These are phyloP conservation scores for Odontomyia ornata DNA, from an alignment of 2,888 invertebrate species.

Conservation along the genomic window DNA sequence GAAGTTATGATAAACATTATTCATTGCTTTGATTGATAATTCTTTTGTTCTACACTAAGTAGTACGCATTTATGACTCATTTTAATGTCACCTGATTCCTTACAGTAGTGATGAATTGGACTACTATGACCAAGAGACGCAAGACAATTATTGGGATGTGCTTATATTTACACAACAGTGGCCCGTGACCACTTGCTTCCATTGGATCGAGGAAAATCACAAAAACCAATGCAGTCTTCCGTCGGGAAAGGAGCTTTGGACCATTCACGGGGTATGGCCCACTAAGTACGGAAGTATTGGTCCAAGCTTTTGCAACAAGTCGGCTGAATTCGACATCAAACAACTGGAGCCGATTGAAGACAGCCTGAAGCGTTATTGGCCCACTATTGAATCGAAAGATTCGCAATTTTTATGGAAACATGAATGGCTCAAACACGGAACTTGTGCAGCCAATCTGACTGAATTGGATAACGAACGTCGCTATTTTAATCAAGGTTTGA, in stretches of 20 bases:
- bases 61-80: neutral
- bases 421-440: constrained; percentile 86
- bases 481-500: constrained; percentile 74
- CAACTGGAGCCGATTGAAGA: constrained; percentile 69
- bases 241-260: constrained; percentile 71
- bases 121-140: constrained; percentile 42
- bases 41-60: neutral
- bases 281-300: constrained; percentile 73
- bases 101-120: neutral
- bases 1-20: neutral
- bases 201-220: constrained; percentile 72
- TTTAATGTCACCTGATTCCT: neutral
- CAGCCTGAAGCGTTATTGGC: constrained; percentile 73
- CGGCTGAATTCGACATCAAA: constrained; percentile 72
- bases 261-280: constrained; percentile 87
- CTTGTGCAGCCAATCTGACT: constrained; percentile 73
- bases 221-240: constrained; percentile 74
- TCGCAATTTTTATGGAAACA: constrained; percentile 76
- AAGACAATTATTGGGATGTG: constrained; percentile 72
- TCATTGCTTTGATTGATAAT: neutral
- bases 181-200: constrained; percentile 77
- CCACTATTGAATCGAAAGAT: constrained; percentile 70
- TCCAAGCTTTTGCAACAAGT: constrained; percentile 76
- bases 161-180: constrained; percentile 84
- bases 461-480: constrained; percentile 70